These are phyloP conservation scores for Diarsia rubi DNA, from an alignment of 2,888 invertebrate genomes.

Conservation along the genomic window DNA sequence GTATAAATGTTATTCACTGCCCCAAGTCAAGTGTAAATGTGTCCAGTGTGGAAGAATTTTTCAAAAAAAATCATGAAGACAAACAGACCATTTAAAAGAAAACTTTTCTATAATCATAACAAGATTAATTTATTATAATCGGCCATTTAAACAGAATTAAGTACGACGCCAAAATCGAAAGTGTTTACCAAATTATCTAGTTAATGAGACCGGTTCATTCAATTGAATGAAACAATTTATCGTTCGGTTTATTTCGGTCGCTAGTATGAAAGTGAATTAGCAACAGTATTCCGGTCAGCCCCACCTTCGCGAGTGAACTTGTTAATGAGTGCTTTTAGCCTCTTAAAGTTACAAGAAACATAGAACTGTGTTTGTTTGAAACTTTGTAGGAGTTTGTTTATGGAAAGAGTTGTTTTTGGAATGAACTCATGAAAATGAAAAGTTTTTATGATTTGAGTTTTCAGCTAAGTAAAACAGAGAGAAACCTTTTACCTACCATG, in stretches of 20 bases:
- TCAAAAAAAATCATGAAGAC: neutral
- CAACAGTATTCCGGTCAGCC: constrained; percentile 70
- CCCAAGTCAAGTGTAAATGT: neutral
- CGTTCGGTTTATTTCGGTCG: constrained; percentile 62
- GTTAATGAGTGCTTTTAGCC: constrained; percentile 50
- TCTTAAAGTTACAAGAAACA: constrained; percentile 26
- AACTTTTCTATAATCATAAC: constrained; percentile 25
- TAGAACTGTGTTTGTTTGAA: constrained; percentile 27
- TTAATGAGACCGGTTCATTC: constrained; percentile 62
- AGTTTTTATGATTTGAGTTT: constrained; percentile 7
- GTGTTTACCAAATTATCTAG: constrained; percentile 59
- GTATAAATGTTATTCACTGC: too few relatives aligned
- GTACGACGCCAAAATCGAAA: constrained; percentile 57
- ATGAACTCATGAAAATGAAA: neutral
- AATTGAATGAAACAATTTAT: constrained; percentile 56
- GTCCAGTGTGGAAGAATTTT: too few relatives aligned
- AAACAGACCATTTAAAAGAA: constrained; percentile 18
- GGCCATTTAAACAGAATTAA: constrained; percentile 29
- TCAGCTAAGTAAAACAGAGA: neutral
- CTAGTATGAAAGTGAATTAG: constrained; percentile 77
- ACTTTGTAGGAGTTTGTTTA: neutral
- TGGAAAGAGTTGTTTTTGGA: neutral
- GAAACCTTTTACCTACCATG: neutral
- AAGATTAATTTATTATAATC: constrained; percentile 39
- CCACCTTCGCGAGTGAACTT: constrained; percentile 39